Evolutionary conservation across 2,113 vertebrate genomes (phyloP), one percentile per base, ranked within the genome.

Genomic region (Corynorhinus townsendii): DNA sequence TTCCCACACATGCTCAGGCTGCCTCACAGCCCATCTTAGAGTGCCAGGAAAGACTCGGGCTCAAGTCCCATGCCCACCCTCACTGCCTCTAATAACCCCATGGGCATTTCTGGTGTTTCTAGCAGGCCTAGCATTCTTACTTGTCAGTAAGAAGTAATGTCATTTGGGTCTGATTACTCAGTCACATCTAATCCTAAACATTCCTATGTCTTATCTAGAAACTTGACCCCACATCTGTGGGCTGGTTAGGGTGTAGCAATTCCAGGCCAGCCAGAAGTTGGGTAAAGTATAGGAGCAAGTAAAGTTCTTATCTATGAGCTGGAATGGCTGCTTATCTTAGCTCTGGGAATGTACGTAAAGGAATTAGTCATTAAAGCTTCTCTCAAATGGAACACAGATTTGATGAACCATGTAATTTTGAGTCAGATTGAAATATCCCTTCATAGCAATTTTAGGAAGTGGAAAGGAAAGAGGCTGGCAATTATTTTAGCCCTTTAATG

Each of bases 131-230:
- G 54, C 90, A 86, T 97, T 96, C 97, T 94, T 95, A n/a, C 77
- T 94, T 97, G 96, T 96, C 94, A 95, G 92, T 95, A 80, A 96
- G 69, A 95, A 96, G 86, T 93, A 94, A 91, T 90, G 93, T 86
- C 28, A 28, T 90, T 95, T 71, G 82, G 43, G 81, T 83, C 77
- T 45, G 79, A 75, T 96, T 93, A 94, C 85, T 89, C 90, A 76
- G 77, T 89, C 81, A 33, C 4, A 86, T 82, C 64, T 88, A 94
- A 96, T 93, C 94, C 95, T 81, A 35, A 93, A 72, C 82, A 92
- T 96, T 97, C 90, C 95, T 89, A 0, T 3, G 52, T 75, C 76
- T 97, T 96, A 96, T 95, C 96, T 97, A 43, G 96, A 91, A 96
- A 97, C 71, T 68, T 76, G 92, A 96, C 69, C 80, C 80, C 26